These are phyloP conservation scores for Daktulosphaira vitifoliae DNA, from an alignment of 1,140 invertebrate genomes.

Conservation along the genomic window DNA sequence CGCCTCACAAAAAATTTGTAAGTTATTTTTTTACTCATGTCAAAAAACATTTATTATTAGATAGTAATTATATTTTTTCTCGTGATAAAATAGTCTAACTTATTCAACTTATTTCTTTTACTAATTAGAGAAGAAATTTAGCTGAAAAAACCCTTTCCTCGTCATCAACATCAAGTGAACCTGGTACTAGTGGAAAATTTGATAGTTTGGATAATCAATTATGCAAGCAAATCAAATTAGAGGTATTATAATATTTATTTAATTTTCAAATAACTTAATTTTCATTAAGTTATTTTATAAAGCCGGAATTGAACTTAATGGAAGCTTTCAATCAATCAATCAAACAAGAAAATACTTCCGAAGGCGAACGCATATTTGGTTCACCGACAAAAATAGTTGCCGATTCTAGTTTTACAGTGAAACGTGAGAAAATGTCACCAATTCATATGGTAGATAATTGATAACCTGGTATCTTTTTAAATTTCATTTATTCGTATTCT, in stretches of 20 bases:
- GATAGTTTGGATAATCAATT: background rate
- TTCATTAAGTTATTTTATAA: too few species aligned
- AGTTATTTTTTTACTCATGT: too few species aligned
- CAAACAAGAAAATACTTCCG: background rate
- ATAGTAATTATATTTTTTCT: too few species aligned
- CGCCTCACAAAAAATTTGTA: constrained; percentile 27
- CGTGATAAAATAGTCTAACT: too few species aligned
- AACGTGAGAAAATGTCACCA: constrained; percentile 8
- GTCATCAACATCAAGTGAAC: background rate
- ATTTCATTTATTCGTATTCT: too few species aligned
- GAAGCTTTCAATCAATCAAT: constrained; percentile 12
- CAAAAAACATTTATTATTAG: too few species aligned
- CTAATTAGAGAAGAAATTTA: constrained; percentile 10
- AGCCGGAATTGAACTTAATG: constrained; percentile 9
- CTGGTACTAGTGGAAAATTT: background rate
- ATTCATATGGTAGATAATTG: constrained; percentile 4
- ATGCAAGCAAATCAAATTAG: too few species aligned
- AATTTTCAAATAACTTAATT: too few species aligned
- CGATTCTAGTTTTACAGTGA: constrained; percentile 13
- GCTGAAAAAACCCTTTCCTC: background rate
- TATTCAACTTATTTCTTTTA: too few species aligned
- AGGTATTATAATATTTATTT: too few species aligned
- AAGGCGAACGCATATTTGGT: background rate
- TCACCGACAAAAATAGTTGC: background rate
- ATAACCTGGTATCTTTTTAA: too few species aligned